Base-by-base conservation (phyloP, 2,888 invertebrate species). In the Listrodromus nycthemerus region DNA sequence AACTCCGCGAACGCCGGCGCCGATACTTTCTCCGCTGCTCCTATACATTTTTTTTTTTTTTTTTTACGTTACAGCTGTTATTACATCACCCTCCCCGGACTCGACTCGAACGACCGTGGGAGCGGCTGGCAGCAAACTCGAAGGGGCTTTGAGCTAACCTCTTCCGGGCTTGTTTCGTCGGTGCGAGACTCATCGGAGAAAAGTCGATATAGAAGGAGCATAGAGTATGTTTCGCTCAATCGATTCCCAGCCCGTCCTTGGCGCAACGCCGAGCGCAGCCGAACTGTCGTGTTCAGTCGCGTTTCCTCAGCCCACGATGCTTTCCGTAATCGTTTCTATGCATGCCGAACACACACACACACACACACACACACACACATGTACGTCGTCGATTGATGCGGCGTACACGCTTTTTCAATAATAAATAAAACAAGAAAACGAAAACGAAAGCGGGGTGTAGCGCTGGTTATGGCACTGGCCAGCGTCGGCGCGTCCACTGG, bases 261-360 rank as follows among this genome's bases (percentile, higher is more conserved):
- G 61, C 61, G 61, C 61, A 61, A 61, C 61, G 61, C 61, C 61
- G 27, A 61, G 61, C 61, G 61, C 61, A 61, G 27, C 61, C 16
- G 16, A 61, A 27, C 61, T 61, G 61, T 30, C 58, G 27, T 24
- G 27, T 24, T 61, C 4, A 61, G 30, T 27, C 13, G 61, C 27
- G 16, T 30, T 61, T 27, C 16, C 27, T 16, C 16, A n/a, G 27
- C 30, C 61, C 55, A 24, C 55, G 24, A 55, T 55, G 55, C 55
- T 24, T 55, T 13, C 24, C 24, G 55, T 10, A 24, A 55, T 55
- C 24, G 55, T 24, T 55, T 1, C 10, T 4, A 55, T 21, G 21
- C 13, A 55, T 21, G 24, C 24, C 37, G 24, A 1, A 45, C 41
- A 16, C 41, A 45, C 10, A 21, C 24, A 24, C 21, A n/a, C n/a